Evolutionary conservation across 2,113 vertebrate species (phyloP), one percentile per base, ranked within the genome.

Genomic region (Montifringilla adamsi): DNA sequence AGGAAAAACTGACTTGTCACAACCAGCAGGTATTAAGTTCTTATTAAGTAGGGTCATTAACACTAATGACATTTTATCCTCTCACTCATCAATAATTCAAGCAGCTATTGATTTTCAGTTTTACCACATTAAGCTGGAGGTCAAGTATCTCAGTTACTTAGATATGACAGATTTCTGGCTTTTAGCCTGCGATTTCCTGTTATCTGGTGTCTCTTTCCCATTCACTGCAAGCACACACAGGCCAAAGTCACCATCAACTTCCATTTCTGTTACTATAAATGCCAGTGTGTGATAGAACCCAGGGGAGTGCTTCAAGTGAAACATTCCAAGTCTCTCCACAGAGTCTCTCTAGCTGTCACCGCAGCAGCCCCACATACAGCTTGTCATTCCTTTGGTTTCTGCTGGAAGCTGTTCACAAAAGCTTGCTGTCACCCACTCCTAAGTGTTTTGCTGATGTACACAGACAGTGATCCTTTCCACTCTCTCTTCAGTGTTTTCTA

Each of bases 1-100:
- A 92, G 89, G 87, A 86, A 92, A 96, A 94, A 91, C 69, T 69
- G 85, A 94, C 76, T 93, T 96, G 76, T 75, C 88, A 96, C 79
- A 96, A 96, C 68, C 90, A 94, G 96, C 64, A 96, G 93, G 70
- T 97, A 96, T 79, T 90, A 96, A 92, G 68, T 76, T 91, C 93
- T 92, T 93, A 86, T 89, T 87, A 94, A 95, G 87, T 37, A 88
- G 28, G 43, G 67, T 74, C 94, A 97, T 94, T 95, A 97, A 90
- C 60, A 74, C 69, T 95, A 95, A 94, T 86, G 92, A 94, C 95
- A 97, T 92, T 96, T 97, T 93, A 95, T 94, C 91, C 84, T 95
- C 91, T 89, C 47, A 13, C 64, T 89, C 94, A 95, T 96, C 93
- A 97, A 97, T 96, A 97, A 96, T 96, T 95, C 85, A 95, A 95